Conservation (phyloP, 2,113 vertebrate species). For the Phyllostomus discolor region DNA sequence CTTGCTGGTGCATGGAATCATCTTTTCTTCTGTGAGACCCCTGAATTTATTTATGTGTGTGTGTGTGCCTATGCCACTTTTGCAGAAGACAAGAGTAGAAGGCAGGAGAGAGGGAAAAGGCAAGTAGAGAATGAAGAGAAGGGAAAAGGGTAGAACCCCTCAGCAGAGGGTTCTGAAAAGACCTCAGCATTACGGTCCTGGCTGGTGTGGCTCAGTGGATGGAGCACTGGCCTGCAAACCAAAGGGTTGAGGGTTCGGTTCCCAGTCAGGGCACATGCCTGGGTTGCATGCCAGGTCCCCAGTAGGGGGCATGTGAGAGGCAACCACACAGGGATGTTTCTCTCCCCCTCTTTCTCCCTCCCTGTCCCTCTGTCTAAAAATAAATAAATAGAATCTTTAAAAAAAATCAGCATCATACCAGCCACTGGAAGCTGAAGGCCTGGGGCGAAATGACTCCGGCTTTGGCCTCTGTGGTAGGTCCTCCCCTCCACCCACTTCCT, state of each 20-base stretch:
- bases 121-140: background rate
- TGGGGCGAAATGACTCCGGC: rapidly evolving
- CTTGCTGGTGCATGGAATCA: background rate
- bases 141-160: background rate
- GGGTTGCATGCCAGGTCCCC: too few relatives aligned
- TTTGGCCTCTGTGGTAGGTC: background rate
- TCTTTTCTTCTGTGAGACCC: background rate
- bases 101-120: background rate
- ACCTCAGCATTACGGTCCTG: background rate
- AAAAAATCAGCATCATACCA: too few relatives aligned
- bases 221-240: too few relatives aligned
- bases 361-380: too few relatives aligned
- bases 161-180: background rate
- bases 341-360: too few relatives aligned
- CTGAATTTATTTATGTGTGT: background rate
- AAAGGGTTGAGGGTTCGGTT: too few relatives aligned
- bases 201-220: too few relatives aligned
- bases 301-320: too few relatives aligned
- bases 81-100: background rate
- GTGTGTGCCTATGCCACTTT: background rate
- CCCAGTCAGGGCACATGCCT: too few relatives aligned
- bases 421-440: background rate
- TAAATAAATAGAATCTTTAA: too few relatives aligned
- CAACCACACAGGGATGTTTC: too few relatives aligned
- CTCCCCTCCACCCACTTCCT: background rate